These are phyloP conservation scores for Brachylomia viminalis DNA, from an alignment of 2,888 invertebrate species.

Conservation along the genomic window DNA sequence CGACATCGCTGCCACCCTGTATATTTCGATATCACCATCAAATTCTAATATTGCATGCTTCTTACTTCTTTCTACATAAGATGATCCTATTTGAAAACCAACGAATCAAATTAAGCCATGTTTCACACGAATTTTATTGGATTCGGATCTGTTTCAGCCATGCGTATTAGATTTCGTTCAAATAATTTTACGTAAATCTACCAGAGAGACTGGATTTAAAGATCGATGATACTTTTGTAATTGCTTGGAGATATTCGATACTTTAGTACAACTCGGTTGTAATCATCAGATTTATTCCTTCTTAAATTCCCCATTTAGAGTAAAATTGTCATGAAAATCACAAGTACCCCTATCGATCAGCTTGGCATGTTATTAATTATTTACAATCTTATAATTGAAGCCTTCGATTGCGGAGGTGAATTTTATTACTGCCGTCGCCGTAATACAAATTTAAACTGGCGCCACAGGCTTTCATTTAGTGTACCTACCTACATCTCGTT, in stretches of 20 bases:
- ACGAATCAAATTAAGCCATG: slow-evolving; percentile 54
- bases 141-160: slow-evolving; percentile 46
- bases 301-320: not conserved
- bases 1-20: not conserved
- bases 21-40: slow-evolving; percentile 11
- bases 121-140: slow-evolving; percentile 60
- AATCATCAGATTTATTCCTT: not conserved
- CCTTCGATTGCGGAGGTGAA: too few species aligned
- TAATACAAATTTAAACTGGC: not conserved
- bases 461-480: slow-evolving; percentile 4
- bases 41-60: slow-evolving; percentile 27
- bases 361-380: not conserved
- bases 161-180: slow-evolving; percentile 55
- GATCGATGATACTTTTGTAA: slow-evolving; percentile 21
- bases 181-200: slow-evolving; percentile 60
- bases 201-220: slow-evolving; percentile 33
- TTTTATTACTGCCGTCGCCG: not conserved
- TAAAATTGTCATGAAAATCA: slow-evolving; percentile 9
- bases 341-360: not conserved
- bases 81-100: slow-evolving; percentile 53
- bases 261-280: not conserved
- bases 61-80: slow-evolving; percentile 41
- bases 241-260: slow-evolving; percentile 19
- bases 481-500: not conserved
- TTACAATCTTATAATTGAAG: slow-evolving; percentile 17